Conservation (phyloP, 2,888 invertebrate species). For the Liodrosophila aerea region DNA sequence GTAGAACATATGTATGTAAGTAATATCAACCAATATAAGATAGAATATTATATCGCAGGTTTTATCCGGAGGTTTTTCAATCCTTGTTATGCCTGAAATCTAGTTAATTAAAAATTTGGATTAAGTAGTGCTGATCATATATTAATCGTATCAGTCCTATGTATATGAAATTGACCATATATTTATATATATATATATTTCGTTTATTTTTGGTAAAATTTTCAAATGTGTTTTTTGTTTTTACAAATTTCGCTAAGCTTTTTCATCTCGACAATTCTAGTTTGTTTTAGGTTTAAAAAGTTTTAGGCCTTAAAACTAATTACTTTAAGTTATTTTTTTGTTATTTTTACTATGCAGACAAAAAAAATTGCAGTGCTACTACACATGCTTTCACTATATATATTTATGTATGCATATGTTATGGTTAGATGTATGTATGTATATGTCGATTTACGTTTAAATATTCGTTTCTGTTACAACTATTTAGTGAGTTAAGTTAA, state of each 20-base stretch:
- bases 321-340: conserved; percentile 29
- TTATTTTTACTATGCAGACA: conserved; percentile 54
- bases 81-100: too few relatives aligned
- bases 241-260: conserved; percentile 61
- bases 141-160: too few relatives aligned
- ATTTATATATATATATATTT: background rate
- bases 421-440: conserved; percentile 11
- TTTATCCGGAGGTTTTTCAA: too few relatives aligned
- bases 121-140: too few relatives aligned
- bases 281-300: conserved; percentile 47
- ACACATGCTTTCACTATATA: conserved; percentile 30
- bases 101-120: too few relatives aligned
- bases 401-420: conserved; percentile 14
- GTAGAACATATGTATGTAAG: too few relatives aligned
- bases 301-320: conserved; percentile 30
- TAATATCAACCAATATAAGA: too few relatives aligned
- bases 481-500: conserved; percentile 59
- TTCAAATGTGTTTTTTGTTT: conserved; percentile 44
- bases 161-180: too few relatives aligned
- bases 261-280: conserved; percentile 28
- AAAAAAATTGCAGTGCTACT: conserved; percentile 55
- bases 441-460: conserved; percentile 21
- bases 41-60: too few relatives aligned
- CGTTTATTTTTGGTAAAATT: conserved; percentile 45
- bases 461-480: conserved; percentile 31